Conservation (phyloP, 2,113 vertebrate species). For the Thamnaconus septentrionalis region DNA sequence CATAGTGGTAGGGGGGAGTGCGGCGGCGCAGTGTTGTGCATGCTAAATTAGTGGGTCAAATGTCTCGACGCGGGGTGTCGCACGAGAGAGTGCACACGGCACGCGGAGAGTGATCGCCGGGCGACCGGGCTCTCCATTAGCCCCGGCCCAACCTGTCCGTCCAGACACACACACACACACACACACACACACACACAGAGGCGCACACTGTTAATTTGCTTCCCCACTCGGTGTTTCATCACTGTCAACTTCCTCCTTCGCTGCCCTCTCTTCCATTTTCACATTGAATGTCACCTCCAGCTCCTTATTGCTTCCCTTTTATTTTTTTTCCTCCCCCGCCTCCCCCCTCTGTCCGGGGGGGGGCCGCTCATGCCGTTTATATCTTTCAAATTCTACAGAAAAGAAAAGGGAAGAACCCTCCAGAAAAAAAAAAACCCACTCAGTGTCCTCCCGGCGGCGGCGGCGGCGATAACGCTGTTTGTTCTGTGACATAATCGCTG, state of each 20-base stretch:
- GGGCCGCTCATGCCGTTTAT: conserved; percentile 38
- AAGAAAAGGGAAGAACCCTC: no score
- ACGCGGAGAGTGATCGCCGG: no score
- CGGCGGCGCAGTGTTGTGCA: conserved; percentile 5
- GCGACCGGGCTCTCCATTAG: no score
- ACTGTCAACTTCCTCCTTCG: conserved; percentile 68
- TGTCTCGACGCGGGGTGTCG: neutral
- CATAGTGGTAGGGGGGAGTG: no score
- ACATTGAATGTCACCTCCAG: conserved; percentile 36
- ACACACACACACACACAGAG: conserved; percentile 5
- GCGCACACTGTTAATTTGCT: conserved; percentile 55
- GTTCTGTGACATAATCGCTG: no score
- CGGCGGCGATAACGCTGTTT: neutral
- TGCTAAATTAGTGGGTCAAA: conserved; percentile 23
- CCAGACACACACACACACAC: no score
- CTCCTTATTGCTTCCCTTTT: conserved; percentile 14
- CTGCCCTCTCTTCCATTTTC: conserved; percentile 55
- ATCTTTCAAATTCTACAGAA: no score
- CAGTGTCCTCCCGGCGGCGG: neutral
- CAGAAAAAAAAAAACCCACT: no score
- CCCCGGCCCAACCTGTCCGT: neutral
- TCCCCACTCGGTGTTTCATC: conserved; percentile 65
- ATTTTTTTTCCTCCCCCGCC: conserved; percentile 32
- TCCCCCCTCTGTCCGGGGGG: conserved; percentile 35
- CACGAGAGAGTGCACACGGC: no score